Conservation (phyloP, 1,140 invertebrate species). For the Manduca sexta region DNA sequence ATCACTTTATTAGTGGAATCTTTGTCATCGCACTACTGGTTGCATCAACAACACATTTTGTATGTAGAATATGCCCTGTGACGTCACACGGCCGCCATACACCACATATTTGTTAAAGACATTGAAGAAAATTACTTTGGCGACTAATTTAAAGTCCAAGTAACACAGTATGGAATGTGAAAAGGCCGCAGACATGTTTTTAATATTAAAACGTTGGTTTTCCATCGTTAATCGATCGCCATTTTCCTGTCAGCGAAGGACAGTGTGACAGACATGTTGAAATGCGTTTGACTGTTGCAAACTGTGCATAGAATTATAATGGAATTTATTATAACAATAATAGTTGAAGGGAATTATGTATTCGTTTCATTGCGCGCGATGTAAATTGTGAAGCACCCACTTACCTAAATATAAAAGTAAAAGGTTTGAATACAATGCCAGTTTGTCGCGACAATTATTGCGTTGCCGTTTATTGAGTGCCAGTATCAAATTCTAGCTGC, state of each 20-base stretch:
- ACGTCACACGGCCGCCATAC: too few species aligned
- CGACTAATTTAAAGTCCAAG: slow-evolving; percentile 1
- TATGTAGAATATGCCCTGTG: too few species aligned
- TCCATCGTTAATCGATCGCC: slow-evolving; percentile 27
- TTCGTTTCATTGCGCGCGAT: slow-evolving; percentile 9
- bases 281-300: slow-evolving; percentile 36
- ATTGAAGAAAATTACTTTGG: too few species aligned
- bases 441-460: neutral
- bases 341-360: slow-evolving; percentile 6
- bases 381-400: slow-evolving; percentile 8
- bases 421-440: slow-evolving; percentile 12
- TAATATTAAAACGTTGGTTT: slow-evolving; percentile 35
- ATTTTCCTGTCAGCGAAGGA: slow-evolving; percentile 45
- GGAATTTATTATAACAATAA: slow-evolving; percentile 27
- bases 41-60: too few species aligned
- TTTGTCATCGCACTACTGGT: too few species aligned
- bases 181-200: slow-evolving; percentile 13
- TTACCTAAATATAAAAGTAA: slow-evolving; percentile 16
- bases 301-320: slow-evolving; percentile 35
- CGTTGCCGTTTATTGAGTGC: neutral
- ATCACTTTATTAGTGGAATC: too few species aligned
- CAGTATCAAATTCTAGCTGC: too few species aligned
- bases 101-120: too few species aligned
- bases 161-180: slow-evolving; percentile 5
- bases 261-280: slow-evolving; percentile 27